Percentiles rank a stretch among this genome's conserved stretches.
Conservation (phyloP, 2,113 vertebrate species). For the Malurus melanocephalus region DNA sequence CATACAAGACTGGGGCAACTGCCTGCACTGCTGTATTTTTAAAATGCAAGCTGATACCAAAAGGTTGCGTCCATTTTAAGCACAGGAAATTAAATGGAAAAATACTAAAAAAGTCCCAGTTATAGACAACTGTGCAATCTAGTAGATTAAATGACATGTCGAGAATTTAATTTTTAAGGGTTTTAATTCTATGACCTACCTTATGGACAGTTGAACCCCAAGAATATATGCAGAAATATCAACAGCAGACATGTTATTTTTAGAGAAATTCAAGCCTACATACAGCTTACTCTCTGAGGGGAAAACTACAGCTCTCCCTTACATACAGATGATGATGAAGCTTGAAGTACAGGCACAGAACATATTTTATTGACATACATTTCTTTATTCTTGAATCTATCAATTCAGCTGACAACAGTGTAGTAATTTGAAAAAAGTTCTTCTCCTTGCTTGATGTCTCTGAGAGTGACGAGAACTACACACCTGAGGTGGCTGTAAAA, state of each 20-base stretch:
- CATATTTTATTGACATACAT: neutral
- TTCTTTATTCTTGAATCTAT: neutral
- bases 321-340: neutral
- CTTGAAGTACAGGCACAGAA: neutral
- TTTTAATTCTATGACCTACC: slow-evolving; percentile 14
- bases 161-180: neutral
- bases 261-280: neutral
- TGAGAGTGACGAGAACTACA: slow-evolving; percentile 85
- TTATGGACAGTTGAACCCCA: neutral
- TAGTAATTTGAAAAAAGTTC: slow-evolving; percentile 96
- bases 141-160: neutral
- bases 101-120: neutral
- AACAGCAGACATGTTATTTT: neutral
- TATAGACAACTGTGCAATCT: neutral
- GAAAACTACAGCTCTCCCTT: neutral
- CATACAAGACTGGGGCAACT: rapidly evolving
- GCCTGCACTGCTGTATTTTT: neutral
- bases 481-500: slow-evolving; percentile 79
- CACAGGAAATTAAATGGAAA: neutral
- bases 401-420: slow-evolving; percentile 81
- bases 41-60: neutral
- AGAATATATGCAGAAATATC: neutral
- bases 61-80: neutral
- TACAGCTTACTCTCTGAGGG: neutral
- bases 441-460: slow-evolving; percentile 83